Evolutionary conservation across 1,140 invertebrate genomes (phyloP).

Genomic region (Coenobita brevimanus): DNA sequence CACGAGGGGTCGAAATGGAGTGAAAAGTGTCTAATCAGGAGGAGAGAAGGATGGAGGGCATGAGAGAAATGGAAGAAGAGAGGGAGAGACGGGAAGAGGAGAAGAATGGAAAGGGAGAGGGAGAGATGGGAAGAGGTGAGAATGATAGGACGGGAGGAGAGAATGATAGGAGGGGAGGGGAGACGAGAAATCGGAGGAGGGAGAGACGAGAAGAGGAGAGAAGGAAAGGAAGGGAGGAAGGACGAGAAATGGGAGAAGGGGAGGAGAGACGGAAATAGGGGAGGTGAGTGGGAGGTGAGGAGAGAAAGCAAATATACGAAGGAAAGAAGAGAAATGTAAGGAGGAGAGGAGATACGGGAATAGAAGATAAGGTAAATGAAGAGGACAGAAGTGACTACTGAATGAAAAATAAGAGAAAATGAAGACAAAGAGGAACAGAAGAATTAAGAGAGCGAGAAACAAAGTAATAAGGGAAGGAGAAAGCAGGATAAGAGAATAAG

Average conservation of each 20-base stretch:
- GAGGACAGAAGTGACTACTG: no score
- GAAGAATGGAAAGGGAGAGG: not conserved
- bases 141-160: not conserved
- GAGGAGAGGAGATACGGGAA: no score
- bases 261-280: not conserved
- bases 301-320: no score
- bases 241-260: not conserved
- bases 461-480: no score
- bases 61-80: not conserved
- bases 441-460: no score
- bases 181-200: not conserved
- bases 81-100: constrained; percentile 21
- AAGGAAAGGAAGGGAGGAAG: not conserved
- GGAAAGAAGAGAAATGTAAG: no score
- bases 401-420: no score
- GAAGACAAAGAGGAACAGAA: no score
- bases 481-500: no score
- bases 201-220: not conserved
- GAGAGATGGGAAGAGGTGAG: not conserved
- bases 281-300: not conserved
- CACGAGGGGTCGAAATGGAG: not conserved
- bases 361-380: no score
- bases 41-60: not conserved
- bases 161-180: not conserved
- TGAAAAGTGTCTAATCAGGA: no score